phyloP scores from a whole-genome alignment of 2,113 vertebrate genomes.

The Pyrgilauda ruficollis region DNA sequence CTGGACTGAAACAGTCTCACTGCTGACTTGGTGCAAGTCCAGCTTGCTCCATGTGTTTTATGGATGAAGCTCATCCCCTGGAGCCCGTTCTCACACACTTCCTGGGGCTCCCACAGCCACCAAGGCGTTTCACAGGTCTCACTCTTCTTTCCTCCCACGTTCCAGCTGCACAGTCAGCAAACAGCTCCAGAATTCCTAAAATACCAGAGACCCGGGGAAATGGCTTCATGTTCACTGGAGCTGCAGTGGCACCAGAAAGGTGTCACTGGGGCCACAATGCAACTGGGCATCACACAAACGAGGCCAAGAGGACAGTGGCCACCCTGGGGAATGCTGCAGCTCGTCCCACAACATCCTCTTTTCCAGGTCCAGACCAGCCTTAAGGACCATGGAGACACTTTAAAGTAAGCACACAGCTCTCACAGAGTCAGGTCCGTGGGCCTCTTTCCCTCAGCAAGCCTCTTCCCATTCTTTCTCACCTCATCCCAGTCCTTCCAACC shows the following conservation, averaged over 20 bases:
- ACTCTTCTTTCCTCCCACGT: not conserved
- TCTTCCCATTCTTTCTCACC: not conserved
- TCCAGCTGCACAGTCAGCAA: not conserved
- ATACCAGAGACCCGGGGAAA: not conserved
- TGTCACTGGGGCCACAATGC: not conserved
- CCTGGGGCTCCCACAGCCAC: not conserved
- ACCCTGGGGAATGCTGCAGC: fast-evolving
- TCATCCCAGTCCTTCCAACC: not conserved
- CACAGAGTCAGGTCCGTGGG: not conserved
- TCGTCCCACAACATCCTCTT: not conserved
- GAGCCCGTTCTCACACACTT: not conserved
- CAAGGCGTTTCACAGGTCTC: fast-evolving
- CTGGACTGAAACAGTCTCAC: not conserved
- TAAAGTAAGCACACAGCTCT: not conserved
- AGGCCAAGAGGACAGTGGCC: fast-evolving
- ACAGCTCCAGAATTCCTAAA: not conserved
- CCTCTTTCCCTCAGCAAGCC: not conserved
- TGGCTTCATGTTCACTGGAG: not conserved
- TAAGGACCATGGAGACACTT: not conserved
- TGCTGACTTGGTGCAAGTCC: not conserved
- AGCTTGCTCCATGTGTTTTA: not conserved
- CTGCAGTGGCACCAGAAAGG: not conserved
- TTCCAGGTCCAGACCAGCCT: not conserved
- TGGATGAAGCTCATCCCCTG: not conserved
- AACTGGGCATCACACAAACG: fast-evolving